phyloP scores from a whole-genome alignment of 2,113 vertebrate species.

The Ovis canadensis region DNA sequence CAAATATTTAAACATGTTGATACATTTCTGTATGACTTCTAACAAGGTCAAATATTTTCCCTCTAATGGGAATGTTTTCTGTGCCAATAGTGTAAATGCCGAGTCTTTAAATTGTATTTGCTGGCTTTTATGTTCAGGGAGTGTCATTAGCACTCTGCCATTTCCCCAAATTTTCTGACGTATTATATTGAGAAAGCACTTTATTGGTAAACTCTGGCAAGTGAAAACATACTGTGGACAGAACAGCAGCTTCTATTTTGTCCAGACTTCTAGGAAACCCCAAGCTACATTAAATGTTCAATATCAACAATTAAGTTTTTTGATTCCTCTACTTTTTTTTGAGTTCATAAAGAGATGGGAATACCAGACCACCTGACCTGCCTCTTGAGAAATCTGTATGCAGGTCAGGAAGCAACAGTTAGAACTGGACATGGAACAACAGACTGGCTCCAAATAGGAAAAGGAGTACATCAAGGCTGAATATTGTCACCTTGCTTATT shows the following conservation, averaged over 20 bases:
- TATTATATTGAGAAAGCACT: not conserved
- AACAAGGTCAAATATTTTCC: constrained; percentile 22
- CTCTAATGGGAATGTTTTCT: not conserved
- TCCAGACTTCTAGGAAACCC: not conserved
- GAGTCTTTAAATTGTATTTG: not conserved
- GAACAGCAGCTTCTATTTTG: not conserved
- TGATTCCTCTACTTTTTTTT: not conserved
- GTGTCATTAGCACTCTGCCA: not conserved
- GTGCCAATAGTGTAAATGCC: not conserved
- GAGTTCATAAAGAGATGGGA: not conserved
- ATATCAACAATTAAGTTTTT: constrained; percentile 1
- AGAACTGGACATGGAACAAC: no score
- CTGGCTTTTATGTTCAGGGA: not conserved
- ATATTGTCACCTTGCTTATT: no score
- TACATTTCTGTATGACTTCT: not conserved
- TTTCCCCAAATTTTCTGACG: not conserved
- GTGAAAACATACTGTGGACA: not conserved
- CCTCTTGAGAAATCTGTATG: no score
- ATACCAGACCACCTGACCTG: no score
- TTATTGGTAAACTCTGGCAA: constrained; percentile 14
- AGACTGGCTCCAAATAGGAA: no score
- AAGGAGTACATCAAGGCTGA: no score
- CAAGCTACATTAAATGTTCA: constrained; percentile 11
- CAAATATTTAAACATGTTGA: constrained; percentile 8
- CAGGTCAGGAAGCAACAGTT: no score